Conservation (phyloP, 1,140 invertebrate genomes). For the Anthonomus grandis region DNA sequence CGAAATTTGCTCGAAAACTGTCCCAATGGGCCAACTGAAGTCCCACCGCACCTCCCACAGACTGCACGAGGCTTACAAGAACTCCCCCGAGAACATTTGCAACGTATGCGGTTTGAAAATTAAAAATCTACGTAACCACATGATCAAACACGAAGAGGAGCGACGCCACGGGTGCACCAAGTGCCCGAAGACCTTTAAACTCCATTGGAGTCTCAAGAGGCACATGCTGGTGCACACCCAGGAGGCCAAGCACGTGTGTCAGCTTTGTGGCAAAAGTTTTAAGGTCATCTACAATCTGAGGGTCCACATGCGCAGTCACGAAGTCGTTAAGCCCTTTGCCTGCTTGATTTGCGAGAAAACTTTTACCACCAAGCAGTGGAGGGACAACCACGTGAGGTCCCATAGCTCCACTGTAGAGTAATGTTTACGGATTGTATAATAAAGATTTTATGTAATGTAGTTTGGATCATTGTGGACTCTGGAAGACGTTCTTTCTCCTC, state of each 20-base stretch:
- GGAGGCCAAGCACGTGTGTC: conserved; percentile 19
- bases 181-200: conserved; percentile 46
- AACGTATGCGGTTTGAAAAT: conserved; percentile 18
- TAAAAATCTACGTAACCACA: conserved; percentile 11
- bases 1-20: conserved; percentile 54
- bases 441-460: too few relatives aligned
- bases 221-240: conserved; percentile 21
- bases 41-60: conserved; percentile 4
- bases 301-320: conserved; percentile 63
- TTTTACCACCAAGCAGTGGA: conserved; percentile 33
- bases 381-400: conserved; percentile 15
- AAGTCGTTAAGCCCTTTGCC: conserved; percentile 63
- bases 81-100: conserved; percentile 8
- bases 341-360: conserved; percentile 54
- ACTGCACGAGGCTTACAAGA: conserved; percentile 11
- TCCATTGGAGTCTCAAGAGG: conserved; percentile 15
- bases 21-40: conserved; percentile 47
- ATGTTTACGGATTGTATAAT: too few relatives aligned
- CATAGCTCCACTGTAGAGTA: conserved; percentile 10
- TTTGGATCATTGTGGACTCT: too few relatives aligned
- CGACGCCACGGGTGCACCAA: conserved; percentile 66
- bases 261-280: conserved; percentile 25
- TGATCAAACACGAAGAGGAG: conserved; percentile 48
- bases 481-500: too few relatives aligned
- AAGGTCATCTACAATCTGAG: conserved; percentile 44